phyloP scores from a whole-genome alignment of 2,113 vertebrate genomes.

The Morone saxatilis region DNA sequence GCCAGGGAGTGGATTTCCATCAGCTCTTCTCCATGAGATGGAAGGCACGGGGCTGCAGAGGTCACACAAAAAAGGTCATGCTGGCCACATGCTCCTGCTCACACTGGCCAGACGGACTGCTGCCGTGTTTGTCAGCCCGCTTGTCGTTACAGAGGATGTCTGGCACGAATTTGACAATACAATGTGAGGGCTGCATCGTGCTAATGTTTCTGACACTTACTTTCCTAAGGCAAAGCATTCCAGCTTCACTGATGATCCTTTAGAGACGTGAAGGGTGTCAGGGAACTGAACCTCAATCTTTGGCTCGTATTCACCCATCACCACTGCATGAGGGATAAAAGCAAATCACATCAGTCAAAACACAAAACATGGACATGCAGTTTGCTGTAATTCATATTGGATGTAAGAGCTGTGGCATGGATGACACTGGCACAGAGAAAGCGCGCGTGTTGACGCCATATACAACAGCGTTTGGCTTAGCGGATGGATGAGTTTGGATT shows the following conservation, averaged over 20 bases:
- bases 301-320: conserved; percentile 94
- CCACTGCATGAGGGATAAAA: conserved; percentile 80
- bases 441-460: background rate
- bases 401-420: background rate
- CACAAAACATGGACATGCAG: conserved; percentile 25
- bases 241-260: conserved; percentile 90
- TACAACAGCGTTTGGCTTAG: conserved; percentile 40
- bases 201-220: conserved; percentile 83
- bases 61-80: conserved; percentile 69
- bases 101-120: conserved; percentile 2
- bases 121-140: conserved; percentile 38
- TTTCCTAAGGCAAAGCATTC: conserved; percentile 95
- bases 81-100: conserved; percentile 45
- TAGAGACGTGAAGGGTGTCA: conserved; percentile 83
- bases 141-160: conserved; percentile 15
- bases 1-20: conserved; percentile 86
- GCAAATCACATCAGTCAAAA: conserved; percentile 47
- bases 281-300: conserved; percentile 93
- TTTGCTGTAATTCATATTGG: conserved; percentile 29
- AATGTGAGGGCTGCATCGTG: background rate
- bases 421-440: conserved; percentile 29
- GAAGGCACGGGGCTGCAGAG: conserved; percentile 89
- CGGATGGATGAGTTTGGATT: conserved; percentile 66
- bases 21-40: conserved; percentile 90
- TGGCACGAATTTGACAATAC: background rate